Evolutionary conservation across 1,140 invertebrate species (phyloP), one percentile per base, ranked within the genome.

Genomic region (Spodoptera frugiperda): DNA sequence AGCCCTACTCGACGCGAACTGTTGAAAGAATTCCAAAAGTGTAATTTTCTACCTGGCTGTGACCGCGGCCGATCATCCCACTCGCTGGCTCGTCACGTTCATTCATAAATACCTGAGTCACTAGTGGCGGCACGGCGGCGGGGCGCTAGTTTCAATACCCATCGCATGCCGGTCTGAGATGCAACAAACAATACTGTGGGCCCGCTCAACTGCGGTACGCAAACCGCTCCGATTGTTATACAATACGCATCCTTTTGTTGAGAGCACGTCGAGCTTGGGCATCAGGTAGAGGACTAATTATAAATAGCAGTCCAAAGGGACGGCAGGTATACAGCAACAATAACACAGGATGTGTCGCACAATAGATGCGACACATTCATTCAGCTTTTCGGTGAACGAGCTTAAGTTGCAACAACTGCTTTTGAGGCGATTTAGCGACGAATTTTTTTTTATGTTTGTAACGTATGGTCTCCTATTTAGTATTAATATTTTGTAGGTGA

Each of bases 1-100:
- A 87, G 85, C 85, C 83, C 87, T 84, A 84, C 87, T 87, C 87
- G 74, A 78, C 82, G 81, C 33, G 78, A 80, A 87, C 79, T 88
- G 88, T 91, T 89, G 84, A 92, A 93, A 93, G 90, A 93, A 93
- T 93, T 93, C 85, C 88, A 87, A 92, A 91, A 92, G 92, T 91
- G 86, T 93, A 91, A 91, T 92, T 92, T 93, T 90, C 86, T 93
- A 93, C 92, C 92, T 93, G 92, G 85, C 89, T 88, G 86, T 89
- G 85, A 85, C 84, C 85, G 87, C 88, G 83, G 78, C 83, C 84
- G 88, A 88, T 85, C 84, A 85, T 87, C 84, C 82, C 85, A 79
- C 81, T 86, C 85, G 84, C 82, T 85, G 79, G 84, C 78, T 84
- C 86, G 86, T 90, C 91, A 91, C 92, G 92, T 93, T 92, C 92